Percentiles rank a stretch among this genome's conserved stretches.
These are phyloP conservation scores for Drosophila monieri DNA, from an alignment of 2,888 invertebrate genomes.

Conservation along the genomic window DNA sequence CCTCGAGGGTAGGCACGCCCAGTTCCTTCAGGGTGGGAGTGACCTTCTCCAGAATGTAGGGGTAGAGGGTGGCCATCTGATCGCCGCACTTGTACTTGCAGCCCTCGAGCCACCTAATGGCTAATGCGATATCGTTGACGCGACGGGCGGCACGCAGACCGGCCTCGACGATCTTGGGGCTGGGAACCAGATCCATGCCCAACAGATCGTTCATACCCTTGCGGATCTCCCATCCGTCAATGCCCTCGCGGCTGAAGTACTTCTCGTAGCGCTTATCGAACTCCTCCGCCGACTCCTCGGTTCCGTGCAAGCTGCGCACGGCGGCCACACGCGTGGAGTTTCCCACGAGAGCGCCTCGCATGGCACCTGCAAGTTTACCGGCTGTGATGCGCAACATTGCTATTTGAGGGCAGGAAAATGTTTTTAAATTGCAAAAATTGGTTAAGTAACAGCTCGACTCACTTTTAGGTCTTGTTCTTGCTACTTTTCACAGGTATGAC, in stretches of 20 bases:
- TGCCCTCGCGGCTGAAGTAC: constrained; percentile 93
- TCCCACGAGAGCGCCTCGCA: constrained; percentile 79
- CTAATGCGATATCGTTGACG: constrained; percentile 96
- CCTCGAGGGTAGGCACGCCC: constrained; percentile 96
- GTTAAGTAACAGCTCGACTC: constrained; percentile 78
- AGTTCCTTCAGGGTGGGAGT: constrained; percentile 96
- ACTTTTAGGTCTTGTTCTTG: constrained; percentile 67
- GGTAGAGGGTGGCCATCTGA: constrained; percentile 91
- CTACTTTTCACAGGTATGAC: constrained; percentile 50
- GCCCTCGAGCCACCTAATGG: constrained; percentile 96
- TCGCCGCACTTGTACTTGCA: constrained; percentile 94
- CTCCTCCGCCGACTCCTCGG: constrained; percentile 91
- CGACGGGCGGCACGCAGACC: constrained; percentile 95
- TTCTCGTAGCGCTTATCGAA: constrained; percentile 93
- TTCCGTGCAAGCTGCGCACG: constrained; percentile 84
- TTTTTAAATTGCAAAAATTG: constrained; percentile 47
- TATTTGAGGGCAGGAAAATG: constrained; percentile 18
- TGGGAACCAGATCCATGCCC: constrained; percentile 96
- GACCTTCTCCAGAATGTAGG: constrained; percentile 95
- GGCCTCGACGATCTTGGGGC: constrained; percentile 94
- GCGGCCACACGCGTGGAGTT: constrained; percentile 74
- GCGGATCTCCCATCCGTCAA: constrained; percentile 97
- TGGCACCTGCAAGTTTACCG: constrained; percentile 83
- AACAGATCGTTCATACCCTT: constrained; percentile 95
- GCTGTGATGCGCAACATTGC: constrained; percentile 85